phyloP scores from a whole-genome alignment of 1,140 invertebrate genomes.

The Chrysomallon squamiferum region DNA sequence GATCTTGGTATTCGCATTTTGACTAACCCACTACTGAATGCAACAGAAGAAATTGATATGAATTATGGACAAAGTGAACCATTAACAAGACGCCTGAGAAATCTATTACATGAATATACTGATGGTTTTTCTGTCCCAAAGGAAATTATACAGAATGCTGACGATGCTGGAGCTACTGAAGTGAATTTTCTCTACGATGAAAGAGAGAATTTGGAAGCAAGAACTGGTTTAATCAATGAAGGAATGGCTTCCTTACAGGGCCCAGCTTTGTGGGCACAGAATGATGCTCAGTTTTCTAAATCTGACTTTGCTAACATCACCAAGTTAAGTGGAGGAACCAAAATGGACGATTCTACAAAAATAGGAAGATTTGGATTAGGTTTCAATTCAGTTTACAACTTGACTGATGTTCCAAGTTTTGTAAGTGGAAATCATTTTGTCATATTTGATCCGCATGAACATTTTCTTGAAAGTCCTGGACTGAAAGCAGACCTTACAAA shows the following conservation, averaged over 20 bases:
- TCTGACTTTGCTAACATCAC: slow-evolving; percentile 58
- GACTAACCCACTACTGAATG: slow-evolving; percentile 28
- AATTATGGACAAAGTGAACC: slow-evolving; percentile 48
- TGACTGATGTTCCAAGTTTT: slow-evolving; percentile 52
- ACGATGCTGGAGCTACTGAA: slow-evolving; percentile 56
- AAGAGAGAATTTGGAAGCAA: slow-evolving; percentile 42
- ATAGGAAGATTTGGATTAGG: slow-evolving; percentile 22
- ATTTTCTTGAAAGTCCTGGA: slow-evolving; percentile 46
- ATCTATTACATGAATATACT: slow-evolving; percentile 38
- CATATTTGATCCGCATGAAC: slow-evolving; percentile 58
- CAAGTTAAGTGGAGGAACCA: slow-evolving; percentile 52
- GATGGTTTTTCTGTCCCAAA: slow-evolving; percentile 48
- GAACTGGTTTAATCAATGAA: slow-evolving; percentile 36
- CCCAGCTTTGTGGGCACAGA: slow-evolving; percentile 37
- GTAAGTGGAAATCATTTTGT: slow-evolving; percentile 47
- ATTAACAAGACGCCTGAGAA: slow-evolving; percentile 37
- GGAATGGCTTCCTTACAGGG: slow-evolving; percentile 44
- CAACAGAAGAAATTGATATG: slow-evolving; percentile 31
- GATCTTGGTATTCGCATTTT: slow-evolving; percentile 40
- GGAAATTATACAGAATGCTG: slow-evolving; percentile 54
- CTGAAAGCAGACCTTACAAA: slow-evolving; percentile 12
- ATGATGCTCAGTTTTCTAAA: slow-evolving; percentile 55
- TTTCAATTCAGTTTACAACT: slow-evolving; percentile 27
- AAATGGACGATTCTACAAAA: slow-evolving; percentile 41
- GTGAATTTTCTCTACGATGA: slow-evolving; percentile 53